Evolutionary conservation across 1,140 invertebrate genomes (phyloP).

Genomic region (Samia ricini): DNA sequence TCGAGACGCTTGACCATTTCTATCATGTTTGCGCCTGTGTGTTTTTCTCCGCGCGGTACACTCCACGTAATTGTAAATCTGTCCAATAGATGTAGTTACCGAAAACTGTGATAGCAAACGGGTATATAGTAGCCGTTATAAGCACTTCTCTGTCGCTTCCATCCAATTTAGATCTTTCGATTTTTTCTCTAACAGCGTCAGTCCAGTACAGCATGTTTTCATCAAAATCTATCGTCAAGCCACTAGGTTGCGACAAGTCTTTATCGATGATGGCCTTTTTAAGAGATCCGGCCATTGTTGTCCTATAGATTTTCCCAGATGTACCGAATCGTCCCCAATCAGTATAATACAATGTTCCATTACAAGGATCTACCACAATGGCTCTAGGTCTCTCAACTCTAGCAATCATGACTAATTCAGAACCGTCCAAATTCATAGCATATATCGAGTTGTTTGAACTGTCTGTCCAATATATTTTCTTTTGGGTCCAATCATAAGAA

Average conservation of each 20-base stretch:
- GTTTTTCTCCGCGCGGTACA: conserved; percentile 97
- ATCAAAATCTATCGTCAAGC: conserved; percentile 97
- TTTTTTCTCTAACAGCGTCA: conserved; percentile 97
- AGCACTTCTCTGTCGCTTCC: conserved; percentile 88
- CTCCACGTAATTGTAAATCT: conserved; percentile 94
- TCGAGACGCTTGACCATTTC: conserved; percentile 95
- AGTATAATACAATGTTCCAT: conserved; percentile 94
- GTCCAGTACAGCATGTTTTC: conserved; percentile 98
- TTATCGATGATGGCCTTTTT: conserved; percentile 93
- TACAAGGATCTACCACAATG: conserved; percentile 98
- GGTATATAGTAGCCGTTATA: conserved; percentile 95
- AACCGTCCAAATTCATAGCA: conserved; percentile 94
- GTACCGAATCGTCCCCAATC: conserved; percentile 96
- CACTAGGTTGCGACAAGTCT: conserved; percentile 96
- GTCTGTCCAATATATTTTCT: conserved; percentile 98
- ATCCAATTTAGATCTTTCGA: conserved; percentile 94
- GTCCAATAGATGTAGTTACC: conserved; percentile 98
- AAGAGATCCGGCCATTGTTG: conserved; percentile 97
- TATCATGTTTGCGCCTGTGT: conserved; percentile 96
- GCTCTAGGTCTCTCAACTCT: conserved; percentile 95
- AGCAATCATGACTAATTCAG: conserved; percentile 95
- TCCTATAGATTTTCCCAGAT: conserved; percentile 95
- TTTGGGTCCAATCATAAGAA: conserved; percentile 97
- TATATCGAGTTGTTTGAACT: conserved; percentile 96
- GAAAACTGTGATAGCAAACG: conserved; percentile 96